Evolutionary conservation across 2,888 invertebrate species (phyloP), one percentile per base, ranked within the genome.

Genomic region (Autographa pulchrina): DNA sequence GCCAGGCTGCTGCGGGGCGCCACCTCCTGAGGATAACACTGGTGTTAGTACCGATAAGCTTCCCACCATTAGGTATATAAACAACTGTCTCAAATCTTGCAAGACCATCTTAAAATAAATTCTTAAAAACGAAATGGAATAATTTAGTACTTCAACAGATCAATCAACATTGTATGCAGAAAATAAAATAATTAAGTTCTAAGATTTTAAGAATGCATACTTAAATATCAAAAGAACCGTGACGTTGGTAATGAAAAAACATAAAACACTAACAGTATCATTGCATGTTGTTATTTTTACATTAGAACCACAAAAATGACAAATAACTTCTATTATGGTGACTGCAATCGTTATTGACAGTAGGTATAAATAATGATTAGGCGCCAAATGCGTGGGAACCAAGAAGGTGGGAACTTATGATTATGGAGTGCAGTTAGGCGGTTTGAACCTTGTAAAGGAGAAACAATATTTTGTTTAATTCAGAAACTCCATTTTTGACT

Each of bases 1-100:
- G 67, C 63, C 76, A 16, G 41, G 68, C 0, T 62, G 58, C 11
- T 66, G 73, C 14, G 60, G 8, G 1, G 5, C 25, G 14, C 62
- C 62, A 31, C 62, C 62, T 13, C 62, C 62, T 62, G 48, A 8
- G 14, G 18, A 18, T 2, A 58, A 31, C n/a, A n/a, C 48, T 48
- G n/a, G 16, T 48, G 48, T 48, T 48, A 48, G 48, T 48, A 7
- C n/a, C n/a, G 48, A 16, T 48, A 48, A n/a, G 6, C 48, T 11
- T 48, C 7, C 5, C 14, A 3, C 0, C 3, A 14, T 2, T 16
- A 14, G 16, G 43, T 8, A 35, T 35, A 35, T 8, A 35, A 2
- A 35, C 5, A 8, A 35, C 35, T 35, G 8, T 0, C 35, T 2
- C 0, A 35, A 5, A 35, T 35, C 35, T 35, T 35, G 7, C 35